Evolutionary conservation across 2,888 invertebrate species (phyloP).

Genomic region (Anticlea derivata): DNA sequence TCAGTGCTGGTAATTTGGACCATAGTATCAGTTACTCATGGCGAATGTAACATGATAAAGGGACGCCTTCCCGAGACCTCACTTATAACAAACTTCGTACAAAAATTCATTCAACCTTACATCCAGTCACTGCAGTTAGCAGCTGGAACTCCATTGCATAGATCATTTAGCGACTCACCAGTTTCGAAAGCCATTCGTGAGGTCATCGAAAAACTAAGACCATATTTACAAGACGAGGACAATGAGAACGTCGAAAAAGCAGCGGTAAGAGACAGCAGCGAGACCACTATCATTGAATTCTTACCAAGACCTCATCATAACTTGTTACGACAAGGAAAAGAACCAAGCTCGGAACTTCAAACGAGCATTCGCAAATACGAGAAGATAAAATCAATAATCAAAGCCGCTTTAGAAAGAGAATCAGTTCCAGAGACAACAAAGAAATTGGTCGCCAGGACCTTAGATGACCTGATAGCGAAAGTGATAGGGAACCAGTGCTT

Average conservation of each 20-base stretch:
- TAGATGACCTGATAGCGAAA: slow-evolving; percentile 57
- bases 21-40: neutral
- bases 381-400: slow-evolving; percentile 52
- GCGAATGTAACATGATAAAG: slow-evolving; percentile 14
- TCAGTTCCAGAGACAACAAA: slow-evolving; percentile 50
- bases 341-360: slow-evolving; percentile 32
- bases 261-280: slow-evolving; percentile 45
- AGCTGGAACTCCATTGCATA: neutral
- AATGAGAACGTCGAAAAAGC: slow-evolving; percentile 39
- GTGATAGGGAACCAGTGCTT: slow-evolving; percentile 52
- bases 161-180: slow-evolving; percentile 17
- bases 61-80: slow-evolving; percentile 33
- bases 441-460: slow-evolving; percentile 47
- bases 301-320: slow-evolving; percentile 33
- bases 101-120: slow-evolving; percentile 46
- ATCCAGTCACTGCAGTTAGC: slow-evolving; percentile 26
- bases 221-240: slow-evolving; percentile 52
- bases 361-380: slow-evolving; percentile 52
- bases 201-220: slow-evolving; percentile 50
- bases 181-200: slow-evolving; percentile 45
- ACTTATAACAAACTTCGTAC: slow-evolving; percentile 39
- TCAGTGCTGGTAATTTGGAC: slow-evolving; percentile 19
- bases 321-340: neutral
- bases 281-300: slow-evolving; percentile 62
- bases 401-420: slow-evolving; percentile 50